These are phyloP conservation scores for Aspidiotus destructor DNA, from an alignment of 2,888 invertebrate species.

Conservation along the genomic window DNA sequence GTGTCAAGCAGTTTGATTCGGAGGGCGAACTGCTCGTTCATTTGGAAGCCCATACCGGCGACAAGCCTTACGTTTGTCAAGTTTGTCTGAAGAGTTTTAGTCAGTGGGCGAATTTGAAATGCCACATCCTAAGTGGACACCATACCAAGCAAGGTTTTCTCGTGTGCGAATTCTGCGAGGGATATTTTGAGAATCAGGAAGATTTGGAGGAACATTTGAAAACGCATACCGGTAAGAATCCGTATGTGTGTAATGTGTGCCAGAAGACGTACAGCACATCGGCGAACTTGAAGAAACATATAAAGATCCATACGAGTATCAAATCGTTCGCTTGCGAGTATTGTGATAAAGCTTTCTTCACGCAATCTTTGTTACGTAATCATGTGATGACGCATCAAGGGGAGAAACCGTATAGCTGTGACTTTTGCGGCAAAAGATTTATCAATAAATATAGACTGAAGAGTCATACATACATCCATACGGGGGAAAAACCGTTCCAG, in stretches of 20 bases:
- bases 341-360: conserved; percentile 27
- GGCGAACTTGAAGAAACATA: conserved; percentile 30
- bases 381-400: conserved; percentile 36
- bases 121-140: conserved; percentile 30
- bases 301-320: conserved; percentile 26
- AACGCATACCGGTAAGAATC: conserved; percentile 31
- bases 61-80: conserved; percentile 35
- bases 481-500: conserved; percentile 34
- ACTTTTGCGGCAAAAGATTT: conserved; percentile 35
- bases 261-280: conserved; percentile 31
- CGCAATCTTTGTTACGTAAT: conserved; percentile 25
- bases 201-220: conserved; percentile 23
- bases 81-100: conserved; percentile 36
- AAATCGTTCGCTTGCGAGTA: conserved; percentile 17
- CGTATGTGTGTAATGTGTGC: conserved; percentile 31
- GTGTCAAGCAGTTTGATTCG: conserved; percentile 35
- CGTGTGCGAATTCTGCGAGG: conserved; percentile 30
- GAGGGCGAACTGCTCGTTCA: conserved; percentile 35
- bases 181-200: conserved; percentile 19
- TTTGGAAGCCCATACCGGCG: conserved; percentile 35
- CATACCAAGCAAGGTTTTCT: conserved; percentile 23
- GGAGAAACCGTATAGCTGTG: conserved; percentile 34
- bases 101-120: conserved; percentile 35
- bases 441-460: conserved; percentile 34
- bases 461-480: conserved; percentile 34